phyloP scores from a whole-genome alignment of 2,113 vertebrate species.

The Equus quagga region DNA sequence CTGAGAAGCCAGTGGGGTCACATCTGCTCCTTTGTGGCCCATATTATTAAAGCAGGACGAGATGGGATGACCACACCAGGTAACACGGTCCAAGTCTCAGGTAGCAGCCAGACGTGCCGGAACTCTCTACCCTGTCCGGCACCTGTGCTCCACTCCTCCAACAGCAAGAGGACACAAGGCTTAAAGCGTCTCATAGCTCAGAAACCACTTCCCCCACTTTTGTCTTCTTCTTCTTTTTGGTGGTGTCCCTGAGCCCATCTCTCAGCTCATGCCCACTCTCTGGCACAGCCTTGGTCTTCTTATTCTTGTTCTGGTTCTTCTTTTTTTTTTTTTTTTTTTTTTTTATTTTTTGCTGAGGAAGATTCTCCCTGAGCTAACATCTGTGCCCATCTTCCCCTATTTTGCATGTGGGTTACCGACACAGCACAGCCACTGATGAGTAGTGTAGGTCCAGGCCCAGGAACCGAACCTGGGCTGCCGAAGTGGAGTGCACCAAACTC shows the following conservation, averaged over 20 bases:
- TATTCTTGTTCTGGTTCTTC: too few relatives aligned
- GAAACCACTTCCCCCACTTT: neutral
- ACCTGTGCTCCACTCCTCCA: neutral
- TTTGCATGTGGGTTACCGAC: too few relatives aligned
- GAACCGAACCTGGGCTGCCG: too few relatives aligned
- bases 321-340: too few relatives aligned
- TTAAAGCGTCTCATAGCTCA: neutral
- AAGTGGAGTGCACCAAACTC: too few relatives aligned
- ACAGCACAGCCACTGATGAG: too few relatives aligned
- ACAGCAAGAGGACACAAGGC: neutral
- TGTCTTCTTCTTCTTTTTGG: neutral
- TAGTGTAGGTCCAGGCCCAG: too few relatives aligned
- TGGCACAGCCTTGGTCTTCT: fast-evolving
- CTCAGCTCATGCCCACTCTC: neutral
- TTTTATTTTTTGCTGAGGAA: too few relatives aligned
- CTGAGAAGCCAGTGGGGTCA: neutral
- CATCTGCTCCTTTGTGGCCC: too few relatives aligned
- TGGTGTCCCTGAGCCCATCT: neutral
- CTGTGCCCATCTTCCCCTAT: too few relatives aligned
- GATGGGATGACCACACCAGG: neutral
- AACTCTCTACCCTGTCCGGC: neutral
- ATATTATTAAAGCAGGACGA: neutral
- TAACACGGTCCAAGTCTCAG: neutral
- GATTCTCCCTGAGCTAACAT: too few relatives aligned
- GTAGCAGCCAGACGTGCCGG: neutral